Conservation (phyloP, 1,140 invertebrate species). For the Brachionus rotundiformis region DNA sequence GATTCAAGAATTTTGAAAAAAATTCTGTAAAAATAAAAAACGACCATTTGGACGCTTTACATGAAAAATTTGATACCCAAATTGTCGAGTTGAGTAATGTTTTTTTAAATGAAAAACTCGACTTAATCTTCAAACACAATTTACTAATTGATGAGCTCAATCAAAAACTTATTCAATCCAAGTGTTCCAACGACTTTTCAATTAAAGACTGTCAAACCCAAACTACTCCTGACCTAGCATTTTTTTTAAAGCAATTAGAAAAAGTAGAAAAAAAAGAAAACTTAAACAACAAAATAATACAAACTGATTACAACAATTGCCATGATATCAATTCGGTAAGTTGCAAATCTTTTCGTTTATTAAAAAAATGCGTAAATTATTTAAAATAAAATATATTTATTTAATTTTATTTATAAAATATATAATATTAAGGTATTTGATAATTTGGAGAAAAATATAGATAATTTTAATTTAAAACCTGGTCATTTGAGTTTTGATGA, state of each 20-base stretch:
- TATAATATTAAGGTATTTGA: neutral
- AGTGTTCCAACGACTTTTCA: neutral
- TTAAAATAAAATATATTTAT: too few relatives aligned
- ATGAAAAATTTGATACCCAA: slow-evolving; percentile 28
- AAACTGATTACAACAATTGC: neutral
- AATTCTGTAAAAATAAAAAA: neutral
- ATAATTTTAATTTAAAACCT: neutral
- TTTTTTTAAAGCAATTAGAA: neutral
- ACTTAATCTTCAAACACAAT: slow-evolving; percentile 31
- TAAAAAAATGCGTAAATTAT: neutral
- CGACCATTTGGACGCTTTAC: neutral
- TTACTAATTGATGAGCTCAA: slow-evolving; percentile 1
- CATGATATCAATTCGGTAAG: neutral
- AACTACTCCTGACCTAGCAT: neutral
- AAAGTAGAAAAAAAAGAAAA: neutral
- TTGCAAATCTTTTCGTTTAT: neutral
- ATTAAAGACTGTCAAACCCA: neutral
- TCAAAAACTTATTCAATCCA: slow-evolving; percentile 9
- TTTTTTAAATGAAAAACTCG: slow-evolving; percentile 40
- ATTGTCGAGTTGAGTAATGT: slow-evolving; percentile 39
- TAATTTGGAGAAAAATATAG: neutral
- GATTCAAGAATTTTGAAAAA: neutral
- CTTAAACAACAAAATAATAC: neutral
- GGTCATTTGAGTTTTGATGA: neutral
- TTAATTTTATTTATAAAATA: neutral